These are phyloP conservation scores for Buphagus erythrorhynchus DNA, from an alignment of 2,797 vertebrate genomes.

Conservation along the genomic window DNA sequence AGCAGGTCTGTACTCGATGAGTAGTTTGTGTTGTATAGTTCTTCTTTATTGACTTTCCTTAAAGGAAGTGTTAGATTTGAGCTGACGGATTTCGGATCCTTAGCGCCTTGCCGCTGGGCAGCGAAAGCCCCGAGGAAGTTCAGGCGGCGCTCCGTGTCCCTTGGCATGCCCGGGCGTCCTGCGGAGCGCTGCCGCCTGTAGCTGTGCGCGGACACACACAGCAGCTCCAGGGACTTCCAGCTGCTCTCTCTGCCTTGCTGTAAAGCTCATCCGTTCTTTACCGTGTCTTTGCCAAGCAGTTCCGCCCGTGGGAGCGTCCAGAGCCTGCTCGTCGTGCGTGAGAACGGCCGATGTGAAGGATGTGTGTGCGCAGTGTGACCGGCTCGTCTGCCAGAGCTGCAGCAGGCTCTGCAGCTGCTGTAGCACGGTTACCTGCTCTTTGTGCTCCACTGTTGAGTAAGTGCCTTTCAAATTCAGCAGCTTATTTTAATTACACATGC, in stretches of 20 bases:
- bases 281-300: conserved; percentile 4
- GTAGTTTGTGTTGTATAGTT: too few relatives aligned
- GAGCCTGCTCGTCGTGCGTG: conserved; percentile 75
- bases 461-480: neutral
- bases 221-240: fast-evolving
- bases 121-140: neutral
- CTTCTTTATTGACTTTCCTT: neutral
- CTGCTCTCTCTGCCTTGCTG: neutral
- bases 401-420: conserved; percentile 74
- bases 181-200: neutral
- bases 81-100: neutral
- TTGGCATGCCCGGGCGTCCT: neutral
- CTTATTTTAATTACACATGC: fast-evolving
- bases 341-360: conserved; percentile 64
- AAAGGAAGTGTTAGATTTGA: neutral
- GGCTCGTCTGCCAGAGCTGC: conserved; percentile 71
- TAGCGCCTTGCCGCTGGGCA: fast-evolving
- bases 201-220: fast-evolving
- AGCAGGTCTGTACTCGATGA: neutral
- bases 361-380: conserved; percentile 70
- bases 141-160: fast-evolving
- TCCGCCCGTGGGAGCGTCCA: neutral
- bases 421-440: conserved; percentile 47
- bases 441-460: conserved; percentile 77
- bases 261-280: neutral